These are phyloP conservation scores for Hylaea fasciaria DNA, from an alignment of 2,888 invertebrate genomes.

Conservation along the genomic window DNA sequence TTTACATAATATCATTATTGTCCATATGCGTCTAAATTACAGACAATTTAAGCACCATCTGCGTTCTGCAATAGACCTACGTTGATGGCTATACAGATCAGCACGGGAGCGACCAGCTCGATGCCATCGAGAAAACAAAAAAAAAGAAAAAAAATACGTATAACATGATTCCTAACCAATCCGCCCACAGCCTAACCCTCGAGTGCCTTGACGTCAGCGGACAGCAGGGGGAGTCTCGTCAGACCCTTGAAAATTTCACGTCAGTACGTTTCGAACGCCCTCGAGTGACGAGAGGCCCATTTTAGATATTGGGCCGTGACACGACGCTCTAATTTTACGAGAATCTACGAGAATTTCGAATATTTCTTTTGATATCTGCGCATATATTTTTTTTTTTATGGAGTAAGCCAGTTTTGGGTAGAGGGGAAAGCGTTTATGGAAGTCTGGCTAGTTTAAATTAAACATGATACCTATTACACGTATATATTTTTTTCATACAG, in stretches of 20 bases:
- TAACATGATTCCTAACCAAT: constrained; percentile 15
- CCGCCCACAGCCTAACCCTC: constrained; percentile 45
- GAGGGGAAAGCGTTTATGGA: constrained; percentile 13
- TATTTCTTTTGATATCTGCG: constrained; percentile 32
- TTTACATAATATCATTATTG: too few species aligned
- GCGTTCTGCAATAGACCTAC: too few species aligned
- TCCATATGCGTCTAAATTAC: too few species aligned
- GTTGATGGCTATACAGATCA: too few species aligned
- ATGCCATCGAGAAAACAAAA: too few species aligned
- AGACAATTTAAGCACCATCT: too few species aligned
- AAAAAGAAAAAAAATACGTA: too few species aligned
- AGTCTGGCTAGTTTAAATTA: not conserved
- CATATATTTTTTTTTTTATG: constrained; percentile 28
- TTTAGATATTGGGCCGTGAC: constrained; percentile 59
- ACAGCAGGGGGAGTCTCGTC: constrained; percentile 54
- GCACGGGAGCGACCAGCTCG: too few species aligned
- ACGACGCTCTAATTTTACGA: constrained; percentile 38
- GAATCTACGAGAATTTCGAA: constrained; percentile 33
- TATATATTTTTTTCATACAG: too few species aligned
- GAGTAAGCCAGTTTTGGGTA: constrained; percentile 22
- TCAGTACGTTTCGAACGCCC: constrained; percentile 61
- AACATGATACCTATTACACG: not conserved
- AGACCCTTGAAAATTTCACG: constrained; percentile 63
- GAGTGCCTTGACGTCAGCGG: constrained; percentile 61
- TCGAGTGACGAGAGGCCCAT: constrained; percentile 61